Evolutionary conservation across 2,797 vertebrate genomes (phyloP).

Genomic region (Mico argentatus): DNA sequence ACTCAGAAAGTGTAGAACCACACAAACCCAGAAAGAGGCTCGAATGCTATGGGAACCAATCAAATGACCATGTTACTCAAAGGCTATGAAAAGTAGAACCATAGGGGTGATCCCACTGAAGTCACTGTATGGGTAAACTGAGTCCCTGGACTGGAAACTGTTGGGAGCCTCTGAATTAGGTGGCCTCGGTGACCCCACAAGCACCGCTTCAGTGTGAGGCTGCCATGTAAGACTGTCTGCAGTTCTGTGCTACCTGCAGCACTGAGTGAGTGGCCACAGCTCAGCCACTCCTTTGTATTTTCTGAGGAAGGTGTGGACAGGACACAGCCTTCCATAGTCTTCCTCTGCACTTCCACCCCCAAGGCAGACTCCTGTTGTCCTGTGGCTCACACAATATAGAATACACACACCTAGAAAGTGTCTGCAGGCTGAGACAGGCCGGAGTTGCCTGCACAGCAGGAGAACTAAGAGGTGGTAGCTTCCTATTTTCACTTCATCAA

Average conservation of each 20-base stretch:
- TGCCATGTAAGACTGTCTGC: not conserved
- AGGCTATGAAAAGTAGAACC: not conserved
- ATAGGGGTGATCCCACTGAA: not conserved
- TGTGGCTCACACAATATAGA: not conserved
- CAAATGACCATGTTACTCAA: not conserved
- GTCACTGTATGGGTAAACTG: not conserved
- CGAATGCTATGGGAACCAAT: not conserved
- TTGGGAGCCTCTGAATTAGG: not conserved
- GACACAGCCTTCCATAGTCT: not conserved
- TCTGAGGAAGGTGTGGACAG: not conserved
- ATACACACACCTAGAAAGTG: not conserved
- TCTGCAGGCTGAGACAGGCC: conserved; percentile 26
- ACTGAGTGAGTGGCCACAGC: fast-evolving
- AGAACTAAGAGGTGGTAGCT: not conserved
- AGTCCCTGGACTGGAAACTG: not conserved
- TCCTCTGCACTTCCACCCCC: not conserved
- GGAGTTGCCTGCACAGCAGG: not conserved
- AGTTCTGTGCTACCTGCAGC: not conserved
- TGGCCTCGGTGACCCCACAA: not conserved
- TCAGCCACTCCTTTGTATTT: not conserved
- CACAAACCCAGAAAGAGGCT: not conserved
- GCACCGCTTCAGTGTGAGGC: not conserved
- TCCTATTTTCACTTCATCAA: conserved; percentile 67
- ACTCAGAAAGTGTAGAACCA: not conserved
- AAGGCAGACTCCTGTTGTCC: not conserved